Evolutionary conservation across 2,113 vertebrate genomes (phyloP).

Genomic region (Corythornis vintsioides): DNA sequence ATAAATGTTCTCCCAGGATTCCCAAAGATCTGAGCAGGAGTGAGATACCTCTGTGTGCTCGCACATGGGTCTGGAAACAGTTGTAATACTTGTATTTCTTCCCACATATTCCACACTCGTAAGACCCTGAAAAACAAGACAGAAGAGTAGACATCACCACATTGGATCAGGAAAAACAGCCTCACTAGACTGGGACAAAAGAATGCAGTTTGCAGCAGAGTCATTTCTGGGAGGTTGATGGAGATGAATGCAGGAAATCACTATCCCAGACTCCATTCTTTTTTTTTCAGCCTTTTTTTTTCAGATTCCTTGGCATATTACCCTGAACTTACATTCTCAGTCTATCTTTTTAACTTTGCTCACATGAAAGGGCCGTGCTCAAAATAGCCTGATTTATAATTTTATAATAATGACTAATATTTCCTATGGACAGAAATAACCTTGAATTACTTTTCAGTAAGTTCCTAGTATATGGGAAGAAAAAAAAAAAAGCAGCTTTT

Average conservation of each 20-base stretch:
- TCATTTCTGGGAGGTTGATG: constrained; percentile 17
- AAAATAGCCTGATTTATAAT: constrained; percentile 46
- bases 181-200: background rate
- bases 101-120: constrained; percentile 94
- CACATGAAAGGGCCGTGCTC: constrained; percentile 34
- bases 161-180: background rate
- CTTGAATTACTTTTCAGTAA: constrained; percentile 59
- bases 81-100: constrained; percentile 99
- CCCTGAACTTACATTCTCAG: constrained; percentile 14
- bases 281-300: constrained; percentile 25
- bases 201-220: constrained; percentile 15
- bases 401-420: constrained; percentile 61
- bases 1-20: background rate
- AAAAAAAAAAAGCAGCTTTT: background rate
- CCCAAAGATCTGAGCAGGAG: background rate
- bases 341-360: constrained; percentile 24
- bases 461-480: constrained; percentile 31
- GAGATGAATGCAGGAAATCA: constrained; percentile 55
- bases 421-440: constrained; percentile 64
- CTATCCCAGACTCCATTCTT: constrained; percentile 23
- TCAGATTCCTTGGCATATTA: constrained; percentile 26
- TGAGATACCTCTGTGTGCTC: constrained; percentile 92
- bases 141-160: constrained; percentile 15
- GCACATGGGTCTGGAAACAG: constrained; percentile 98
- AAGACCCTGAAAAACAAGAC: constrained; percentile 86